Base-by-base conservation (phyloP, 2,797 vertebrate genomes). In the Hemitrygon akajei region DNA sequence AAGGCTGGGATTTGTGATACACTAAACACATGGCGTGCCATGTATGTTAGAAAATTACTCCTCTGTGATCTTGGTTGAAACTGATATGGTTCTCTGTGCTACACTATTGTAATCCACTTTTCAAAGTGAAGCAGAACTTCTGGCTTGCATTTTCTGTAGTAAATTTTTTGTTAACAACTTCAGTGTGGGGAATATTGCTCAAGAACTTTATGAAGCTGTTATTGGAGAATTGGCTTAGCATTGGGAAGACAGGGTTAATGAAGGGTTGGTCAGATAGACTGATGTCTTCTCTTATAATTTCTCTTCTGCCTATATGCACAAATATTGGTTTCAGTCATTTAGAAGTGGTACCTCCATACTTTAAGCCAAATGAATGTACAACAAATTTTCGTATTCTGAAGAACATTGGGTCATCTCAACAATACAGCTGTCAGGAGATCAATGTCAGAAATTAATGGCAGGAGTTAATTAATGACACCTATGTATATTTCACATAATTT, bases 361-460 rank as follows among this genome's bases (percentile, higher is more conserved):
- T 86, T 16, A 86, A 30, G 56, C 82, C 56, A 58, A 60, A 86
- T 56, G 25, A 30, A 86, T 3, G 30, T 58, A 27, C 7, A 30
- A 11, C 27, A 60, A 4, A 6, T 60, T 60, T 27, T 25, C 18
- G 0, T 16, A 63, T 7, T 63, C 84, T 87, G 84, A 63, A 87
- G 84, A 63, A 87, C 10, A 56, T 27, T 6, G 7, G 25, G 22
- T 25, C 58, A 66, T 34, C 84, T 66, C 16, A 30, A n/a, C 30
- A 20, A 87, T 34, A 56, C 84, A 87, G 7, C 25, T 86, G 11
- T 86, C 82, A n/a, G 5, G 47, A 60, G 58, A 63, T 18, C 1
- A 87, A 87, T n/a, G 84, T 63, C n/a, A 63, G 58, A 63, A 87
- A 87, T 87, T 86, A 87, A 16, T 5, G 84, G 58, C 58, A n/a